Evolutionary conservation across 2,113 vertebrate genomes (phyloP).

Genomic region (Rhagologus leucostigma): DNA sequence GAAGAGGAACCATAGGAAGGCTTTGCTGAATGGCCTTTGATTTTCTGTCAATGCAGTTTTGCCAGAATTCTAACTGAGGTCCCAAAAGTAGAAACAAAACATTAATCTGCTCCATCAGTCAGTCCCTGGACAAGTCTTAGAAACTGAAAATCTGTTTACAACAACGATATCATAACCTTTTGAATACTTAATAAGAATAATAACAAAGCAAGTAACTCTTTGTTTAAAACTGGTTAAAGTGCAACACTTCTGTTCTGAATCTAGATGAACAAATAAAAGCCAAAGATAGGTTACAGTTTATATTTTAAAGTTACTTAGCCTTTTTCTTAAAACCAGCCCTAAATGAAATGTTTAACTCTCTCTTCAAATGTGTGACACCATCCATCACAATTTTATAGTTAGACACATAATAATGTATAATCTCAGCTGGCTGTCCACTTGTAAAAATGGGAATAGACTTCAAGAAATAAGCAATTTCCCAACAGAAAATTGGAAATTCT

Average conservation of each 20-base stretch:
- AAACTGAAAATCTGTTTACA: constrained; percentile 44
- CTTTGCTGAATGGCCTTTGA: constrained; percentile 56
- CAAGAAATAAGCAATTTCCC: constrained; percentile 87
- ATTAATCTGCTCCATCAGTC: constrained; percentile 29
- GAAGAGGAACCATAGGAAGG: constrained; percentile 29
- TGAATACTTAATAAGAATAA: constrained; percentile 34
- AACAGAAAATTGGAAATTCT: constrained; percentile 88
- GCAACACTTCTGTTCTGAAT: not conserved
- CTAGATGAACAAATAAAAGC: constrained; percentile 12
- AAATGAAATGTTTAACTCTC: constrained; percentile 82
- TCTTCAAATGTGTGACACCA: constrained; percentile 77
- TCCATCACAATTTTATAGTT: constrained; percentile 85
- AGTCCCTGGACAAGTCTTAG: constrained; percentile 15
- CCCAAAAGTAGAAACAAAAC: constrained; percentile 35
- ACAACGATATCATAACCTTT: constrained; percentile 26
- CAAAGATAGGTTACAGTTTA: constrained; percentile 35
- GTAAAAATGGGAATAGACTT: constrained; percentile 84
- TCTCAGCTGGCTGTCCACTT: constrained; percentile 82
- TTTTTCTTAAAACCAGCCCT: constrained; percentile 59
- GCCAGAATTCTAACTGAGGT: constrained; percentile 28
- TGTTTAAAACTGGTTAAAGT: constrained; percentile 14
- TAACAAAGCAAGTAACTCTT: constrained; percentile 30
- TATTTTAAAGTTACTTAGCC: constrained; percentile 67
- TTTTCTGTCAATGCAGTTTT: constrained; percentile 53
- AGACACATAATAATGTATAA: constrained; percentile 86